Evolutionary conservation across 2,888 invertebrate genomes (phyloP), one percentile per base, ranked within the genome.

Genomic region (Electrophaes corylata): DNA sequence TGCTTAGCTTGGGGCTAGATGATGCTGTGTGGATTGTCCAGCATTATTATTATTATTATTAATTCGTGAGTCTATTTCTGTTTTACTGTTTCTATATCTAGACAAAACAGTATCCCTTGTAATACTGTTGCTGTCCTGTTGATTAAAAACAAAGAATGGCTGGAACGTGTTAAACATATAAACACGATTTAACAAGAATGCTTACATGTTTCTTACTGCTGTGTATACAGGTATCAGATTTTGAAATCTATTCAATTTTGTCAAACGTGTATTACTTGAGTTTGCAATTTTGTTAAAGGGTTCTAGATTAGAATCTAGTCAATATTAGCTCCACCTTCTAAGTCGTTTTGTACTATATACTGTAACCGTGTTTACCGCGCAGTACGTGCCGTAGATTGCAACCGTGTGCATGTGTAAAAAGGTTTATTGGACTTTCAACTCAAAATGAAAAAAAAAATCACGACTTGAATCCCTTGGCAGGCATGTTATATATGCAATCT

Each of bases 71-170:
- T n/a, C n/a, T n/a, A n/a, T n/a, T n/a, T n/a, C n/a, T n/a, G n/a
- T n/a, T n/a, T n/a, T n/a, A n/a, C n/a, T n/a, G n/a, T n/a, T n/a
- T n/a, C 26, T 2, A 10, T 29, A 29, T 29, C 26, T 29, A 8
- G 10, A 29, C 10, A 29, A 29, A 10, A 29, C 26, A 10, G 8
- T 29, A 10, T 1, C 23, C 6, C 23, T 5, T 23, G 23, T 23
- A 23, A 5, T 4, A 4, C 16, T 29, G 44, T 31, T n/a, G 8
- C 6, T 33, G 41, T 20, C 10, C 31, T 51, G 51, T 35, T 49
- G 48, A 55, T 55, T 49, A 55, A 44, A 55, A 33, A 44, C 19
- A 18, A 23, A 51, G 35, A 35, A 51, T 26, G 43, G 8, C 14
- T 16, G n/a, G 20, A 19, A 55, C 55, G 55, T 55, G 55, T 33